Evolutionary conservation across 64 coral and sea anemone species (phyloP).

Genomic region (Pocillopora damicornis): DNA sequence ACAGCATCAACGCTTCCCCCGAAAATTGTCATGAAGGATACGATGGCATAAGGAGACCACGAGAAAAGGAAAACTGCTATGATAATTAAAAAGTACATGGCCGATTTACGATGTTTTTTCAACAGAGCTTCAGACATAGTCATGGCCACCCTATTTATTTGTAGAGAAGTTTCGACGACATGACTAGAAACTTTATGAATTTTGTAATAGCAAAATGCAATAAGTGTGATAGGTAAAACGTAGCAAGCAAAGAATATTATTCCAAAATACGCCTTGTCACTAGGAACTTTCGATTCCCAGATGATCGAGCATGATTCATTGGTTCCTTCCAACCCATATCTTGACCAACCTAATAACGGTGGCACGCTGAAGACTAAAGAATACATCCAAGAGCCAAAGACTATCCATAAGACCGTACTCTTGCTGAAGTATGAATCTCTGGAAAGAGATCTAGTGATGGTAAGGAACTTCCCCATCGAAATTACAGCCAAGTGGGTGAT

Average conservation of each 20-base stretch:
- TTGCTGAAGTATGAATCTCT: slow-evolving; percentile 25
- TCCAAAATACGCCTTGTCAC: slow-evolving; percentile 33
- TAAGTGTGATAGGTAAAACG: slow-evolving; percentile 39
- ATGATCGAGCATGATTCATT: slow-evolving; percentile 44
- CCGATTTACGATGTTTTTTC: slow-evolving; percentile 20
- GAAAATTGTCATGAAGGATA: not conserved
- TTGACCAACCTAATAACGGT: slow-evolving; percentile 39
- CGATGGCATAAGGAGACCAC: slow-evolving; percentile 49
- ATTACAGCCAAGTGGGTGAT: slow-evolving; percentile 49
- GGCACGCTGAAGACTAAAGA: slow-evolving; percentile 30
- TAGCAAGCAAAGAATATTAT: slow-evolving; percentile 40
- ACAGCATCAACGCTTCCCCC: not conserved
- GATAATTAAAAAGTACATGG: slow-evolving; percentile 36
- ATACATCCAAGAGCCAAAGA: slow-evolving; percentile 28
- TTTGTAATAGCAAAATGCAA: slow-evolving; percentile 38
- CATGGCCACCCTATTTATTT: not conserved
- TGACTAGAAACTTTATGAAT: slow-evolving; percentile 35
- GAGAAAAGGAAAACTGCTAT: slow-evolving; percentile 28
- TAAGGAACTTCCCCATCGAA: slow-evolving; percentile 50
- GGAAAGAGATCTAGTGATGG: slow-evolving; percentile 24
- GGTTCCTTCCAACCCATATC: slow-evolving; percentile 40
- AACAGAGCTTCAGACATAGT: slow-evolving; percentile 2
- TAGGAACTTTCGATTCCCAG: slow-evolving; percentile 15
- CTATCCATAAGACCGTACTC: not conserved
- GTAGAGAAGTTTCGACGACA: slow-evolving; percentile 2